phyloP scores from a whole-genome alignment of 2,888 invertebrate species.

The Dyspetes luteomarginatus region DNA sequence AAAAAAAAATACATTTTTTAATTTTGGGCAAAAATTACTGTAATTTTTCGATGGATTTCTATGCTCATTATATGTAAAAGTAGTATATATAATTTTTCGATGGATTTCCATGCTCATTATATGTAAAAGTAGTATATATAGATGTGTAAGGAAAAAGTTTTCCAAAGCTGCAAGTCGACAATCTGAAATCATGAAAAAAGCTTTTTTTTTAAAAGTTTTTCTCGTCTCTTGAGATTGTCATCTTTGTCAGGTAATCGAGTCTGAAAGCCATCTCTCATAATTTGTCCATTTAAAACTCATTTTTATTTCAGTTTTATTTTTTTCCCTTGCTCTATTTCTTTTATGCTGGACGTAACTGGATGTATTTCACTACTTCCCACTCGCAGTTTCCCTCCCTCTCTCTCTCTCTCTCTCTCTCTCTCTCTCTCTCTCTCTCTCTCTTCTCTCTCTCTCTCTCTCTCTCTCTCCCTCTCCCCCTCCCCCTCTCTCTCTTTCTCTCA shows the following conservation, averaged over 20 bases:
- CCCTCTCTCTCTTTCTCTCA: slow-evolving; percentile 7
- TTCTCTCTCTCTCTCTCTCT: not conserved
- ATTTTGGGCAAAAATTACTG: no score
- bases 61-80: no score
- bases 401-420: no score
- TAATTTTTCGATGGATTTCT: no score
- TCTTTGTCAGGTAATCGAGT: slow-evolving; percentile 10
- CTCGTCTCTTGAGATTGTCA: not conserved
- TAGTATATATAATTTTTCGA: no score
- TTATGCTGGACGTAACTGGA: no score
- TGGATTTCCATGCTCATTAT: no score
- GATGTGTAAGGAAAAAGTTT: not conserved
- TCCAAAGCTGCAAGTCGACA: not conserved
- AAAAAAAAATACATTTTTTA: no score
- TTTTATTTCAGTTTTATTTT: not conserved
- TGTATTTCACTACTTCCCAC: no score
- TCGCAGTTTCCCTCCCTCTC: no score
- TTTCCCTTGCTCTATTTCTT: slow-evolving; percentile 5
- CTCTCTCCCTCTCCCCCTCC: not conserved
- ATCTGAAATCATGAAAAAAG: no score
- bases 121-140: no score
- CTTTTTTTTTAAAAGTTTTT: not conserved
- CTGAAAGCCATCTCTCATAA: slow-evolving; percentile 6
- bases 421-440: not conserved
- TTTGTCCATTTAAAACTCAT: slow-evolving; percentile 10